Conservation (phyloP, 2,888 invertebrate genomes). For the Heliothis peltigera region DNA sequence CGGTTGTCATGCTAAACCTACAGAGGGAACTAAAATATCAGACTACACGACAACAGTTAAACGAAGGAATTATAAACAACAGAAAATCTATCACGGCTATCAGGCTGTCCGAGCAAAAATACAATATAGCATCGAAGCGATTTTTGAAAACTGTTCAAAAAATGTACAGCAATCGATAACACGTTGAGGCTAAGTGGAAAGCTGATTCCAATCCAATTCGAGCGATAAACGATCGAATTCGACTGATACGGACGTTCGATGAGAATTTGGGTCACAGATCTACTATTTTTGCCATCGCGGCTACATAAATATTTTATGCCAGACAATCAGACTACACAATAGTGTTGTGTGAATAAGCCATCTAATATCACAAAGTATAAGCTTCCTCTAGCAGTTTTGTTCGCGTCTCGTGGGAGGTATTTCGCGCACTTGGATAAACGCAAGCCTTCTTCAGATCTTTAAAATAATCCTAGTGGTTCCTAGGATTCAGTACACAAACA, state of each 20-base stretch:
- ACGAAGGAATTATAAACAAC: slow-evolving; percentile 18
- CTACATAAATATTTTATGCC: slow-evolving; percentile 51
- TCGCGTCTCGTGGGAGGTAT: too few species aligned
- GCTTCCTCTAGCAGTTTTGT: too few species aligned
- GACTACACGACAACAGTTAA: slow-evolving; percentile 16
- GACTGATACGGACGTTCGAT: slow-evolving; percentile 27
- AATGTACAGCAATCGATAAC: slow-evolving; percentile 43
- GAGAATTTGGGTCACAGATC: slow-evolving; percentile 59
- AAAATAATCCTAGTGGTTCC: too few species aligned
- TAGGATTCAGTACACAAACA: too few species aligned
- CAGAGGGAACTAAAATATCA: slow-evolving; percentile 16
- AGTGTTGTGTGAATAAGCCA: slow-evolving; percentile 12
- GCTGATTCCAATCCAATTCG: slow-evolving; percentile 46
- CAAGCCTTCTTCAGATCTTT: too few species aligned
- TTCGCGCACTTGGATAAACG: too few species aligned
- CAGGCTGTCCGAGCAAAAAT: slow-evolving; percentile 33
- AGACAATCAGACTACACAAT: slow-evolving; percentile 33
- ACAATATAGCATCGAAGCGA: slow-evolving; percentile 32
- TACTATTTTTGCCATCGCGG: slow-evolving; percentile 47
- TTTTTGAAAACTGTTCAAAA: slow-evolving; percentile 42
- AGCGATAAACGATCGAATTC: slow-evolving; percentile 48
- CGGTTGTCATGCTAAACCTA: too few species aligned
- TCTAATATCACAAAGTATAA: slow-evolving; percentile 3
- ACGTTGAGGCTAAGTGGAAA: slow-evolving; percentile 48
- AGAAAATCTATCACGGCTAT: slow-evolving; percentile 37